Percentiles rank a stretch among this genome's conserved stretches.
These are phyloP conservation scores for Chaetura pelagica DNA, from an alignment of 2,113 vertebrate species.

Conservation along the genomic window DNA sequence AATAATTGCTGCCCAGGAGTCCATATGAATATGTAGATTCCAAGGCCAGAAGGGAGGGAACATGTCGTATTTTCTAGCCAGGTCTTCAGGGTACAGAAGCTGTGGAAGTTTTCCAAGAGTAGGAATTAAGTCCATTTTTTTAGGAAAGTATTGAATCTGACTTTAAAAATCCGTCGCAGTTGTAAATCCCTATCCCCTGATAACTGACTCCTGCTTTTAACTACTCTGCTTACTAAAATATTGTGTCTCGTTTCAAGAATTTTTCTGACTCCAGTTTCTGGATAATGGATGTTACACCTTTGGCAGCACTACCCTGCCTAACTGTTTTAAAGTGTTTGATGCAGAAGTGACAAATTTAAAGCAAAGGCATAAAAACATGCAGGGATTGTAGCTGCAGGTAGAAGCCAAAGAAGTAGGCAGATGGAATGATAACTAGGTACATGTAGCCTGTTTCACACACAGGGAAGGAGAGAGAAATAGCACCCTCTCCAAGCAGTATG, in stretches of 20 bases:
- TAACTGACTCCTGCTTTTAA: not conserved
- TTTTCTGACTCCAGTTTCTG: not conserved
- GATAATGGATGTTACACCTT: not conserved
- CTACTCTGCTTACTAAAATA: not conserved
- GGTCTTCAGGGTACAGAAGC: not conserved
- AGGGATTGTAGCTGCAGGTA: not conserved
- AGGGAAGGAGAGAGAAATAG: not conserved
- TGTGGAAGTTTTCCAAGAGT: not conserved
- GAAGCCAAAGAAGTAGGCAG: not conserved
- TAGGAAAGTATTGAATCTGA: not conserved
- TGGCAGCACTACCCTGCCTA: not conserved
- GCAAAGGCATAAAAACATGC: not conserved
- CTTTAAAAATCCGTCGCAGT: not conserved
- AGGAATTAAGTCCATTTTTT: not conserved
- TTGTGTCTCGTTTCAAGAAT: not conserved
- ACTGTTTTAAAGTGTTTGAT: not conserved
- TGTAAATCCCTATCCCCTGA: not conserved
- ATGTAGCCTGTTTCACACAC: not conserved
- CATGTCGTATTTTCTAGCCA: not conserved
- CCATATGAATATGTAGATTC: not conserved
- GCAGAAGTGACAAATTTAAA: not conserved
- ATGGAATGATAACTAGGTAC: not conserved
- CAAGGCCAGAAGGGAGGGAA: not conserved
- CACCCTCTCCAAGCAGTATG: not conserved
- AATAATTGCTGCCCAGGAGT: not conserved